Conservation (phyloP, 2,888 invertebrate species). For the Cantharis flavilabris region DNA sequence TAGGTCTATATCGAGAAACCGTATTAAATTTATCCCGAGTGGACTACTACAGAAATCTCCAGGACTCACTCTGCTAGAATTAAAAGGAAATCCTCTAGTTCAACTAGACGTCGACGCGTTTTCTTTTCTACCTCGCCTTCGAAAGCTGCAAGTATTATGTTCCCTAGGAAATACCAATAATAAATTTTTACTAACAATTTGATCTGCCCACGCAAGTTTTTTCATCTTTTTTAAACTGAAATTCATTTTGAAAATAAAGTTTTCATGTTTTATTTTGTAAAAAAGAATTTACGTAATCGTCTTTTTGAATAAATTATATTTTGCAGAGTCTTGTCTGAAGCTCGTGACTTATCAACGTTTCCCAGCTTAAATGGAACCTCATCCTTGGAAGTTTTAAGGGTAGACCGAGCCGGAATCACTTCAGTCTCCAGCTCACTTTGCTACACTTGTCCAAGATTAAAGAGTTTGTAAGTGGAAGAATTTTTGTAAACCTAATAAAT, state of each 20-base stretch:
- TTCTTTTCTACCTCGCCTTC: conserved; percentile 74
- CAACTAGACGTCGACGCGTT: conserved; percentile 74
- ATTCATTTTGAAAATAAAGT: neutral
- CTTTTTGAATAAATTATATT: conserved; percentile 19
- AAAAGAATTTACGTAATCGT: neutral
- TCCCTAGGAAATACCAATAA: conserved; percentile 27
- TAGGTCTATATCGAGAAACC: conserved; percentile 84
- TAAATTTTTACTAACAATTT: conserved; percentile 14
- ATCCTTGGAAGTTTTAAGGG: conserved; percentile 77
- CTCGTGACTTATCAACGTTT: conserved; percentile 76
- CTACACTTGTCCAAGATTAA: conserved; percentile 74
- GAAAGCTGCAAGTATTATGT: conserved; percentile 74
- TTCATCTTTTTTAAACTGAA: neutral
- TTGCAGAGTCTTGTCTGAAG: conserved; percentile 83
- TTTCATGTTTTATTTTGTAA: neutral
- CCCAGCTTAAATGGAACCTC: conserved; percentile 82
- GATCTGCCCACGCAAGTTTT: neutral
- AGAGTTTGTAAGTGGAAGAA: conserved; percentile 70
- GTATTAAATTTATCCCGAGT: conserved; percentile 74
- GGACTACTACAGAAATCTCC: conserved; percentile 70
- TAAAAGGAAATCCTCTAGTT: conserved; percentile 81
- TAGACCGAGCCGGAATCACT: conserved; percentile 80
- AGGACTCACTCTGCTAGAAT: conserved; percentile 74
- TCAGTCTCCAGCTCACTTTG: conserved; percentile 78
- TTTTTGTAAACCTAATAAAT: neutral